Conservation (phyloP, 2,113 vertebrate genomes). For the Festucalex cinctus region DNA sequence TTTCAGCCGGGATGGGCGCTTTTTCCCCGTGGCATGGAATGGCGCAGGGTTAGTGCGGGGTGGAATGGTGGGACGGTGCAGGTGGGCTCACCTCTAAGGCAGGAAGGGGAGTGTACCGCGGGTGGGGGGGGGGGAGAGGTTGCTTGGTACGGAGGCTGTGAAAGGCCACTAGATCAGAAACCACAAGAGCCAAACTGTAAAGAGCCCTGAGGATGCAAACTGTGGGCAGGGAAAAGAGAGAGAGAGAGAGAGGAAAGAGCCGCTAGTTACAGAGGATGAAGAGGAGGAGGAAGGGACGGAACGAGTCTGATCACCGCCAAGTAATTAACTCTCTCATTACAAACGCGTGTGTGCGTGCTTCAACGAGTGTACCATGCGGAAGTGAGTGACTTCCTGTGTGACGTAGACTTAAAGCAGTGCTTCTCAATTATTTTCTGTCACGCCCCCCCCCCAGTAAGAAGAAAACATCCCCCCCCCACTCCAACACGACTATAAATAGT, state of each 20-base stretch:
- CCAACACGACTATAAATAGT: no score
- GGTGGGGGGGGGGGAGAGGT: conserved; percentile 89
- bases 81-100: conserved; percentile 94
- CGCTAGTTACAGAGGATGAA: conserved; percentile 64
- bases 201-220: conserved; percentile 99
- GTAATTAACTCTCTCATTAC: no score
- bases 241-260: conserved; percentile 64
- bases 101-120: conserved; percentile 89
- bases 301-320: neutral
- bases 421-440: no score
- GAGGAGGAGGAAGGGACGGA: conserved; percentile 3
- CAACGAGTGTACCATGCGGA: neutral
- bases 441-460: no score
- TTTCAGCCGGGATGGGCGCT: conserved; percentile 4
- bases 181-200: conserved; percentile 99
- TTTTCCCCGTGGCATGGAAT: conserved; percentile 49
- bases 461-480: no score
- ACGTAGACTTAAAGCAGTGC: no score
- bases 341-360: no score
- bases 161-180: conserved; percentile 99
- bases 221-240: conserved; percentile 79
- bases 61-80: conserved; percentile 36
- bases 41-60: conserved; percentile 37
- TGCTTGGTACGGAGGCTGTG: conserved; percentile 93
- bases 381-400: conserved; percentile 20